These are phyloP conservation scores for Dipodomys ordii DNA, from an alignment of 2,113 vertebrate species.

Conservation along the genomic window DNA sequence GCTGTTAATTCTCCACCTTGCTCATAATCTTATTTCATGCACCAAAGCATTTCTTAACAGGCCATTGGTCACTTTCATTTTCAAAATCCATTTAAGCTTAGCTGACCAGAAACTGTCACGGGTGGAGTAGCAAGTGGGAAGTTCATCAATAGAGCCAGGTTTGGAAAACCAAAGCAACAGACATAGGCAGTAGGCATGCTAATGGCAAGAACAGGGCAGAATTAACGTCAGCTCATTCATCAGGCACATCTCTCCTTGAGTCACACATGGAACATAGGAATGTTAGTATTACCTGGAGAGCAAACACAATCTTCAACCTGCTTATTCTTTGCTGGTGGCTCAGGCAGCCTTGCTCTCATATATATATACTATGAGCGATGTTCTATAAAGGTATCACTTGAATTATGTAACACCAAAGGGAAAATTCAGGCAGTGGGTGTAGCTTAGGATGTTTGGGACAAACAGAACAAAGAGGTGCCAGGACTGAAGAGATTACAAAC, in stretches of 20 bases:
- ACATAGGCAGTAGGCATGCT: constrained; percentile 15
- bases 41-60: constrained; percentile 65
- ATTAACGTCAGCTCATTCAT: constrained; percentile 39
- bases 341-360: constrained; percentile 25
- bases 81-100: constrained; percentile 66
- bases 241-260: constrained; percentile 55
- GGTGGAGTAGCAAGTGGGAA: constrained; percentile 58
- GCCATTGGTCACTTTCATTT: constrained; percentile 74
- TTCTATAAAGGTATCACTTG: constrained; percentile 24
- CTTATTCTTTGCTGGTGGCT: constrained; percentile 17
- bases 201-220: constrained; percentile 12
- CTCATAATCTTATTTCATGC: constrained; percentile 72
- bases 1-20: constrained; percentile 59
- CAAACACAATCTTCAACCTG: constrained; percentile 37
- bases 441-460: constrained; percentile 5
- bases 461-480: not conserved
- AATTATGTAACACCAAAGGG: constrained; percentile 58
- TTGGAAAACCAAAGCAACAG: constrained; percentile 35
- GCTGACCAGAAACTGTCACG: constrained; percentile 69
- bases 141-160: constrained; percentile 57
- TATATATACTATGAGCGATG: constrained; percentile 3
- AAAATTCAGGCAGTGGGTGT: constrained; percentile 32
- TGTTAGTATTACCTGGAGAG: constrained; percentile 52
- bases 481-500: not conserved
- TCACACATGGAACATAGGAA: constrained; percentile 16